Conservation (phyloP, 2,888 invertebrate species). For the Eugnorisma glareosa region DNA sequence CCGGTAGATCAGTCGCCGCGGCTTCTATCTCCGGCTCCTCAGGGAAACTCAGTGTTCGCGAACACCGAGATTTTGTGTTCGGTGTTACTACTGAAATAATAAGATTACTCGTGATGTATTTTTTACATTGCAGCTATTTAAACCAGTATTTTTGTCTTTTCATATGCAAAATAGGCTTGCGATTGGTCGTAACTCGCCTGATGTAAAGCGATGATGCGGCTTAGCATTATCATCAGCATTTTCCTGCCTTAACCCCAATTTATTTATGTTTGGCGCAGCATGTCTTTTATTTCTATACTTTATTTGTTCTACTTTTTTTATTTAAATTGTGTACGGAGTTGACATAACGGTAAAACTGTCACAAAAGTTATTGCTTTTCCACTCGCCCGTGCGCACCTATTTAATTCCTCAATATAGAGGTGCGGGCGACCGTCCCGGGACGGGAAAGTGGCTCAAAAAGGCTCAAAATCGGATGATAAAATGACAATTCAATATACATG, state of each 20-base stretch:
- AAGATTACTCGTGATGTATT: not conserved
- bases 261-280: not conserved
- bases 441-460: not conserved
- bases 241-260: not conserved
- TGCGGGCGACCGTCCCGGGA: too few relatives aligned
- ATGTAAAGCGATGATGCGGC: too few relatives aligned
- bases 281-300: not conserved
- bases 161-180: too few relatives aligned
- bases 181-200: too few relatives aligned
- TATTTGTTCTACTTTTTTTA: not conserved
- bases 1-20: constrained; percentile 78
- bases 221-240: not conserved
- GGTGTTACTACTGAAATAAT: constrained; percentile 73
- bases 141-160: not conserved
- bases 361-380: not conserved
- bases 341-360: not conserved
- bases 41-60: constrained; percentile 90
- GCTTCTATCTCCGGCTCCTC: constrained; percentile 87
- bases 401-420: too few relatives aligned
- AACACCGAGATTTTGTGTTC: constrained; percentile 87
- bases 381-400: too few relatives aligned
- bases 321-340: not conserved
- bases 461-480: not conserved
- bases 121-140: not conserved
- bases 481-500: too few relatives aligned